Evolutionary conservation across 92 coral and sea anemone species (phyloP).

Genomic region (Zoanthus gigantus): DNA sequence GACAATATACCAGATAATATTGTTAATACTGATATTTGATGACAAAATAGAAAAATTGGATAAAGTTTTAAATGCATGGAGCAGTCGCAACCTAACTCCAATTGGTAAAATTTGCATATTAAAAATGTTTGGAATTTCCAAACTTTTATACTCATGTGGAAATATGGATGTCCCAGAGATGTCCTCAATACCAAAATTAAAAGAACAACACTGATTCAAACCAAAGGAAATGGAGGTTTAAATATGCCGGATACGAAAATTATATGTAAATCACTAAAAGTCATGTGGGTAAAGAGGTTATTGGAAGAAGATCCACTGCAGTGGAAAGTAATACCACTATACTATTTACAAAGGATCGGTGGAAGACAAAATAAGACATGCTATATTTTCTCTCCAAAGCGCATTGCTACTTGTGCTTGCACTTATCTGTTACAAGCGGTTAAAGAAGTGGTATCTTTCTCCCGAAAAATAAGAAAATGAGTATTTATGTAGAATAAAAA

Average conservation of each 20-base stretch:
- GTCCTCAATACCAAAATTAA: conserved; percentile 7
- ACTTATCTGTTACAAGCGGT: too few relatives aligned
- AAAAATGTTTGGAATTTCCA: conserved; percentile 18
- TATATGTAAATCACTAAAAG: background rate
- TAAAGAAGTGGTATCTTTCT: too few relatives aligned
- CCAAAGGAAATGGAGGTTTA: too few relatives aligned
- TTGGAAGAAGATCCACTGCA: too few relatives aligned
- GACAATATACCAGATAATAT: too few relatives aligned
- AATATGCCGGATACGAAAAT: conserved; percentile 2
- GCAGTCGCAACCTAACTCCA: background rate
- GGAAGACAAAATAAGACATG: too few relatives aligned
- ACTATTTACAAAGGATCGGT: background rate
- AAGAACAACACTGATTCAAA: background rate
- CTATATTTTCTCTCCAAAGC: too few relatives aligned
- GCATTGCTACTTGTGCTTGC: too few relatives aligned
- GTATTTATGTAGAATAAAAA: background rate
- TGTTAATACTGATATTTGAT: background rate
- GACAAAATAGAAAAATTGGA: background rate
- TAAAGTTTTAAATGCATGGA: conserved; percentile 2
- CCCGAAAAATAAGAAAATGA: background rate
- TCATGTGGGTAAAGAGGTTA: too few relatives aligned
- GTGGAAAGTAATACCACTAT: background rate
- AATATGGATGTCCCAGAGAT: conserved; percentile 12
- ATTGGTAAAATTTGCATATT: conserved; percentile 6
- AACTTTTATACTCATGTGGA: conserved; percentile 12